A percentile compares a stretch with the other conserved stretches of the same genome.
Evolutionary conservation across 2,113 vertebrate genomes (phyloP).

Genomic region (Triplophysa siluroides): DNA sequence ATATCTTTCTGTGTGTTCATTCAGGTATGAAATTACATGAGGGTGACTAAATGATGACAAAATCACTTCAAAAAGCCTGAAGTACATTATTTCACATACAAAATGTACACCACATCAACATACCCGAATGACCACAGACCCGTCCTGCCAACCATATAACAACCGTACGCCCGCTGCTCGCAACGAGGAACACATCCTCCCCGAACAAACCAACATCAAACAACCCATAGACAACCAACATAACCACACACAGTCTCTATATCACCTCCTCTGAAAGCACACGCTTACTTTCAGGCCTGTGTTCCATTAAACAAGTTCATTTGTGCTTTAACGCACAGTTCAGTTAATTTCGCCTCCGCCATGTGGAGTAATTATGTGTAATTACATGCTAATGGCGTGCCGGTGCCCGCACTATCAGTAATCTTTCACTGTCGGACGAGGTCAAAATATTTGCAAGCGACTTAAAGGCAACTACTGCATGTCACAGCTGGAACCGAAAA

Average conservation of each 20-base stretch:
- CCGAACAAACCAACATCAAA: not conserved
- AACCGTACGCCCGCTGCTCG: not conserved
- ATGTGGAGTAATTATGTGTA: constrained; percentile 86
- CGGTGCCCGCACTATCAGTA: constrained; percentile 72
- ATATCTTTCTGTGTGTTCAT: no score
- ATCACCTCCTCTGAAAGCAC: not conserved
- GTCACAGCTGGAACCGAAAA: not conserved
- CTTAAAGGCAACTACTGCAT: constrained; percentile 35
- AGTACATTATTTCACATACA: no score
- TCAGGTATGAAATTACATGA: no score
- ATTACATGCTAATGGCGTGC: constrained; percentile 82
- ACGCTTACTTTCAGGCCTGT: constrained; percentile 19
- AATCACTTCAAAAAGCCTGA: no score
- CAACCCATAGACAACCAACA: not conserved
- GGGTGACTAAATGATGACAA: no score
- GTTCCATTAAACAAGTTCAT: constrained; percentile 42
- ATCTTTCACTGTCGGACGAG: constrained; percentile 81
- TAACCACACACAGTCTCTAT: constrained; percentile 2
- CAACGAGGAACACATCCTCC: not conserved
- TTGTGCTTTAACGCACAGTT: constrained; percentile 42
- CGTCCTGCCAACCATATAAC: not conserved
- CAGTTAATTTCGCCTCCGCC: constrained; percentile 60
- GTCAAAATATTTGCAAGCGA: constrained; percentile 78
- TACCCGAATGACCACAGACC: not conserved
- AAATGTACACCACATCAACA: not conserved